Percentiles rank a stretch among this genome's conserved stretches.
Evolutionary conservation across 2,797 vertebrate species (phyloP).

Genomic region (Neosilurus hyrtlii): DNA sequence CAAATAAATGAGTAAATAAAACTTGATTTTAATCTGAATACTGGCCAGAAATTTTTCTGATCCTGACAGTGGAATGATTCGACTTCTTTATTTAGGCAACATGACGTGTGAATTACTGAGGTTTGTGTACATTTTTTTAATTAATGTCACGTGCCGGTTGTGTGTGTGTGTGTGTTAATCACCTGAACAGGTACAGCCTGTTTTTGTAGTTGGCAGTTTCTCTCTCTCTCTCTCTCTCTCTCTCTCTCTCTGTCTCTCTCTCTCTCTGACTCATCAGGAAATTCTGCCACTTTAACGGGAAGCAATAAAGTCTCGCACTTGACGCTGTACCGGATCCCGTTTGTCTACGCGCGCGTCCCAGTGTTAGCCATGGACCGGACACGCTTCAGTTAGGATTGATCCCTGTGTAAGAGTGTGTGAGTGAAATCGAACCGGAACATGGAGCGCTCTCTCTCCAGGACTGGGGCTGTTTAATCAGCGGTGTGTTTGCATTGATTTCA

Average conservation of each 20-base stretch:
- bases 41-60: no score
- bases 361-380: neutral
- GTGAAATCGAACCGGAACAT: neutral
- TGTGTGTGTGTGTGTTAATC: neutral
- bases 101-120: no score
- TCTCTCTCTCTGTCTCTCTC: neutral
- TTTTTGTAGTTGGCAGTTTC: neutral
- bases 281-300: neutral
- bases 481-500: neutral
- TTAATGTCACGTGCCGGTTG: no score
- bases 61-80: no score
- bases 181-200: constrained; percentile 4
- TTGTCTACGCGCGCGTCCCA: neutral
- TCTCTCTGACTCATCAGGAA: neutral
- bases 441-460: neutral
- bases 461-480: neutral
- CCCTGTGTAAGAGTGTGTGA: neutral
- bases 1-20: no score
- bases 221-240: neutral
- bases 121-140: no score
- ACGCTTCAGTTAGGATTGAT: neutral
- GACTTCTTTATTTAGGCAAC: no score
- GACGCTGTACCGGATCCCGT: neutral
- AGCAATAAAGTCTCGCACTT: neutral
- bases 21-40: no score